Conservation (phyloP, 2,113 vertebrate species). For the Guaruba guarouba region DNA sequence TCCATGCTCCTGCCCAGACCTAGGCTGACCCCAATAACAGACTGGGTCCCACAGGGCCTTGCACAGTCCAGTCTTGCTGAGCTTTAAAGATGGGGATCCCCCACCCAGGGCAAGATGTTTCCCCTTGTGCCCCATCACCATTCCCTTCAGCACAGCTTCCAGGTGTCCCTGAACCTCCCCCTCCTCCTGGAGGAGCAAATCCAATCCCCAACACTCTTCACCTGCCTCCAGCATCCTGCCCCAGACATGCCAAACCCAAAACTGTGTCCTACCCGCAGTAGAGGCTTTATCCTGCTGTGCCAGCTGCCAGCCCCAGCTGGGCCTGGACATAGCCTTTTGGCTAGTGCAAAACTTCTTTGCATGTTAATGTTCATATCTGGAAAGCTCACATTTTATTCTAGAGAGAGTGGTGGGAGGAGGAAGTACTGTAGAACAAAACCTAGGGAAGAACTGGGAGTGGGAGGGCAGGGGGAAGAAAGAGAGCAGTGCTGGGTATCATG, state of each 20-base stretch:
- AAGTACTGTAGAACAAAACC: not conserved
- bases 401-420: not conserved
- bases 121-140: not conserved
- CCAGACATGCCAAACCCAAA: not conserved
- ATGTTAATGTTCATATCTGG: not conserved
- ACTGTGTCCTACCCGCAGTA: accelerated
- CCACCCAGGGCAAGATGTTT: not conserved
- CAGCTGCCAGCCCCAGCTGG: not conserved
- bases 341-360: not conserved
- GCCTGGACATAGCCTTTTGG: not conserved
- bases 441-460: not conserved
- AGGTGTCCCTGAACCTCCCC: not conserved
- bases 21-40: not conserved
- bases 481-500: not conserved
- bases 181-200: not conserved
- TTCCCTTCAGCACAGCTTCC: not conserved
- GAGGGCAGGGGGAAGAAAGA: too few relatives aligned
- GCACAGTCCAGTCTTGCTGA: not conserved
- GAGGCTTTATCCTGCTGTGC: not conserved
- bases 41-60: too few relatives aligned
- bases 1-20: not conserved
- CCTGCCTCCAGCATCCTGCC: not conserved
- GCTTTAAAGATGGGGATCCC: not conserved
- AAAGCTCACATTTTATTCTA: not conserved
- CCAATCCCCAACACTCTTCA: not conserved